Percentiles rank a stretch among this genome's conserved stretches.
Conservation (phyloP, 1,140 invertebrate genomes). For the Psilanteris sp. region DNA sequence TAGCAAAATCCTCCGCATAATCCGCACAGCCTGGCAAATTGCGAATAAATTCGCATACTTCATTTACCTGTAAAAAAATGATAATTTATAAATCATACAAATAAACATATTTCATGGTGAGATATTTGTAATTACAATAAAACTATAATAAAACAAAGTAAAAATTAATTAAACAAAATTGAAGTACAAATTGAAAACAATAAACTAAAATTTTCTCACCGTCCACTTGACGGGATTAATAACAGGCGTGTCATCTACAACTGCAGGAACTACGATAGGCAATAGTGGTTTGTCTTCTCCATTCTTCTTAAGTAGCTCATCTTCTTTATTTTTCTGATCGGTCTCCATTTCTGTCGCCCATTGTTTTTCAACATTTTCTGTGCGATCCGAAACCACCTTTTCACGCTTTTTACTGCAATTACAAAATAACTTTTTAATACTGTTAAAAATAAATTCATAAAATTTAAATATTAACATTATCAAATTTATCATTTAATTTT, state of each 20-base stretch:
- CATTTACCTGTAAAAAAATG: constrained; percentile 81
- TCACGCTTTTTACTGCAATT: constrained; percentile 78
- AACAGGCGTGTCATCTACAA: constrained; percentile 79
- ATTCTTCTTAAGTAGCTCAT: constrained; percentile 76
- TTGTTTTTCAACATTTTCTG: constrained; percentile 71
- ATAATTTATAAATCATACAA: no score
- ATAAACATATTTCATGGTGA: no score
- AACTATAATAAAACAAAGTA: neutral
- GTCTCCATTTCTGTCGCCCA: constrained; percentile 74
- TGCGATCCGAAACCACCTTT: constrained; percentile 64
- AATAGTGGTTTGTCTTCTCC: constrained; percentile 79
- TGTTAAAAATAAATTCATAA: no score
- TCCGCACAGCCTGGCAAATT: constrained; percentile 92
- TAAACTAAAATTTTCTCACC: no score
- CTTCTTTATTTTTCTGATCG: constrained; percentile 67
- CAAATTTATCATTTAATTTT: no score
- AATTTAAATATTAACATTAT: no score
- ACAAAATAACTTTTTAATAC: no score
- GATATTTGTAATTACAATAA: neutral
- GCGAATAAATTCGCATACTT: constrained; percentile 92
- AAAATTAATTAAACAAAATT: neutral
- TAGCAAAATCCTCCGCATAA: constrained; percentile 96
- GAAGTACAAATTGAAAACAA: no score
- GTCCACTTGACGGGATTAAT: constrained; percentile 89
- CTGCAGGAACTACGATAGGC: constrained; percentile 74